phyloP scores from a whole-genome alignment of 2,888 invertebrate species.

The Homarus gammarus region DNA sequence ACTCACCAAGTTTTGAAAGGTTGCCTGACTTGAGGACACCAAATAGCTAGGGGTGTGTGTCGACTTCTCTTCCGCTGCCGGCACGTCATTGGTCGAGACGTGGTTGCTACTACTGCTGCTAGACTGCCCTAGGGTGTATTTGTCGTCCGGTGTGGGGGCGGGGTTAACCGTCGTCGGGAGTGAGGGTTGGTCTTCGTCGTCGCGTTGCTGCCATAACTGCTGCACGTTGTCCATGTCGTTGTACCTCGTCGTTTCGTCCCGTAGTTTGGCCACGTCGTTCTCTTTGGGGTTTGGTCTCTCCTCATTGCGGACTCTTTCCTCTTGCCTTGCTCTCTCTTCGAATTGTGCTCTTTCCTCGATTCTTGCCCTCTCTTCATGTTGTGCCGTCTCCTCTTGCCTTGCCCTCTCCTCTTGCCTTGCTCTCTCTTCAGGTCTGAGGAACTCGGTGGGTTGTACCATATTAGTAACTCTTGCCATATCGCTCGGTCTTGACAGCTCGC shows the following conservation, averaged over 20 bases:
- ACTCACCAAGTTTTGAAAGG: constrained; percentile 44
- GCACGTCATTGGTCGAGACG: neutral
- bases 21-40: constrained; percentile 3
- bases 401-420: neutral
- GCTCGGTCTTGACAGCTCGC: neutral
- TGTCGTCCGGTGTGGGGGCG: neutral
- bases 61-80: neutral
- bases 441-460: neutral
- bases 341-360: neutral
- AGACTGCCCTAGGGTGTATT: neutral
- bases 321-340: too few species aligned
- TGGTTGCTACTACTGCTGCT: neutral
- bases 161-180: too few species aligned
- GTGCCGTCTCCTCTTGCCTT: neutral
- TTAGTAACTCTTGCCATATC: neutral
- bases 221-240: neutral
- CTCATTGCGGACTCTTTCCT: too few species aligned
- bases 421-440: neutral
- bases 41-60: neutral
- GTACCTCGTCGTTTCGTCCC: too few species aligned
- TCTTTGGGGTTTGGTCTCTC: neutral
- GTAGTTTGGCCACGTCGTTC: neutral
- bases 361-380: neutral
- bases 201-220: neutral
- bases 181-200: neutral